Evolutionary conservation across 2,113 vertebrate species (phyloP).

Genomic region (Pipa parva): DNA sequence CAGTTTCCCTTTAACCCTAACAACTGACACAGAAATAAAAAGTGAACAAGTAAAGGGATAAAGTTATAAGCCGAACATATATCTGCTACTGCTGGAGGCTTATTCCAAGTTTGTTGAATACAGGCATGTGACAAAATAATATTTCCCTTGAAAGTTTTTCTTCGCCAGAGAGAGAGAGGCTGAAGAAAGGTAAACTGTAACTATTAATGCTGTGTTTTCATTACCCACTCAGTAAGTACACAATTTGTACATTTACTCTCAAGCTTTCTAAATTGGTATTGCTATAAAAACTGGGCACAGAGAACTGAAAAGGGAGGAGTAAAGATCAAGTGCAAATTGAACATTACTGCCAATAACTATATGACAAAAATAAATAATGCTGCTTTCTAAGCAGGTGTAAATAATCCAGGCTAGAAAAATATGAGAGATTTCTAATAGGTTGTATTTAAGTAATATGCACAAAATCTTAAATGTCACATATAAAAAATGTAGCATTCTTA

Average conservation of each 20-base stretch:
- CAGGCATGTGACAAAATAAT: too few species aligned
- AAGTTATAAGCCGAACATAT: too few species aligned
- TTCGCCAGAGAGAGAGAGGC: too few species aligned
- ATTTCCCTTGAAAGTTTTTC: too few species aligned
- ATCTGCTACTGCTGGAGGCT: too few species aligned
- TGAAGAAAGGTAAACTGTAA: slow-evolving; percentile 41
- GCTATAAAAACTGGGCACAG: neutral
- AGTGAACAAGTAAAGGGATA: too few species aligned
- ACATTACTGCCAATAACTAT: slow-evolving; percentile 2
- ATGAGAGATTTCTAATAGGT: slow-evolving; percentile 14
- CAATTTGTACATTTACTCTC: neutral
- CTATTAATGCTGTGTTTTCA: slow-evolving; percentile 46
- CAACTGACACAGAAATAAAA: too few species aligned
- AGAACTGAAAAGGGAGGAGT: neutral
- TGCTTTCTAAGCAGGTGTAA: neutral
- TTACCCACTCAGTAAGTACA: slow-evolving; percentile 21
- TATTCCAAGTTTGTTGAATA: too few species aligned
- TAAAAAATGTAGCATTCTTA: neutral
- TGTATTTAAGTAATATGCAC: neutral
- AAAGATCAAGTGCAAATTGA: slow-evolving; percentile 16
- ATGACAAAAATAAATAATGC: slow-evolving; percentile 13
- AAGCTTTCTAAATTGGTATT: slow-evolving; percentile 9
- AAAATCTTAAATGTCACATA: neutral
- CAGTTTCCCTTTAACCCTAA: too few species aligned
- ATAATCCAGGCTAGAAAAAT: neutral